Evolutionary conservation across 1,140 invertebrate species (phyloP), one percentile per base, ranked within the genome.

Genomic region (Orussus abietinus): DNA sequence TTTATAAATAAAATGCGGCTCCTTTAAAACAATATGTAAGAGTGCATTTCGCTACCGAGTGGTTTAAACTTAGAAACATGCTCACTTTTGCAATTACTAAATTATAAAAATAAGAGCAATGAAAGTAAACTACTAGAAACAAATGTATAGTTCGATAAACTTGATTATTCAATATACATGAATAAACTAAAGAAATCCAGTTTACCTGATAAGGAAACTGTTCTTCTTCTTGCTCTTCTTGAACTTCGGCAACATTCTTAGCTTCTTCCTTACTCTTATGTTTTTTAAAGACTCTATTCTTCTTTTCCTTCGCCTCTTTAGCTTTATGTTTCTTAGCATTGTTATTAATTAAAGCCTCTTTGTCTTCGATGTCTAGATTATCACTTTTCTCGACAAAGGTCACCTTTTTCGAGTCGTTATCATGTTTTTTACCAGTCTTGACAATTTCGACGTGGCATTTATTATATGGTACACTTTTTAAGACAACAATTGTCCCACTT

Each of bases 201-300:
- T 34, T 38, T 63, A 66, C 61, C 59, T 66, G 51, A 38, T 30
- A 34, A 35, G 39, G 29, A 29, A 53, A 41, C 20, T 57, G 45
- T 42, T 57, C 54, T 62, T 59, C 21, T 41, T 25, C 34, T 51
- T n/a, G n/a, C n/a, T n/a, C n/a, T n/a, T n/a, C n/a, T n/a, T n/a
- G n/a, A n/a, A n/a, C 52, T 39, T 46, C 37, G 26, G 29, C 29
- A 42, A 49, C 34, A 30, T 36, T 45, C 47, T 55, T 55, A 47
- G 39, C 33, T 31, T 56, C 47, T 46, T 59, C 50, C 28, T 42
- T 48, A 49, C 46, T 61, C 53, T 38, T 56, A 38, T 58, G 53
- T 38, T 53, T 67, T 48, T 67, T 67, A 45, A 64, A 62, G 17
- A 59, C 62, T 46, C 69, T 69, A 43, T 68, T 66, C 37, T 56